Conservation (phyloP, 2,113 vertebrate species). For the Silurus meridionalis region DNA sequence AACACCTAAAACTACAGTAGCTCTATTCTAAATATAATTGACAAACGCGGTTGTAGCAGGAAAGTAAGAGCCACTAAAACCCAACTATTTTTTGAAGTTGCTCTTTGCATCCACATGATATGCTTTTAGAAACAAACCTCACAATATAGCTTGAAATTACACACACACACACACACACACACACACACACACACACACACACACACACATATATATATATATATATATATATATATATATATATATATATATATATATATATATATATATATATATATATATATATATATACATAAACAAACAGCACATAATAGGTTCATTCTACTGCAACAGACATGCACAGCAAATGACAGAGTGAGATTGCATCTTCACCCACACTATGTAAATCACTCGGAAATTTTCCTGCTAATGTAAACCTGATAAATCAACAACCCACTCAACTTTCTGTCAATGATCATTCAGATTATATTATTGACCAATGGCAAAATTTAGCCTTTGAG, state of each 20-base stretch:
- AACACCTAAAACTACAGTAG: too few species aligned
- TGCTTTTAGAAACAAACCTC: background rate
- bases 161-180: too few species aligned
- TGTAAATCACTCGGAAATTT: constrained; percentile 52
- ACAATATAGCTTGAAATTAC: background rate
- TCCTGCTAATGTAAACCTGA: constrained; percentile 61
- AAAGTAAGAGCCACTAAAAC: constrained; percentile 35
- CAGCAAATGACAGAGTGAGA: constrained; percentile 21
- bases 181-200: too few species aligned
- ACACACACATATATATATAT: too few species aligned
- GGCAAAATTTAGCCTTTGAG: constrained; percentile 63
- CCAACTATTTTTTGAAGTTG: background rate
- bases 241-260: too few species aligned
- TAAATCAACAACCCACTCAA: constrained; percentile 57
- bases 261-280: background rate
- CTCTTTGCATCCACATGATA: background rate
- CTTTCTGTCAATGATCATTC: constrained; percentile 34
- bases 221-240: too few species aligned
- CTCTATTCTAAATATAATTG: background rate
- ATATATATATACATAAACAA: too few species aligned
- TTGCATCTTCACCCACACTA: constrained; percentile 51
- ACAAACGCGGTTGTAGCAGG: constrained; percentile 37
- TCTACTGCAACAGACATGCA: background rate
- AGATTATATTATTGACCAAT: background rate
- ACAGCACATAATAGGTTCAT: too few species aligned